Evolutionary conservation across 1,140 invertebrate species (phyloP), one percentile per base, ranked within the genome.

Genomic region (Callitettix versicolor): DNA sequence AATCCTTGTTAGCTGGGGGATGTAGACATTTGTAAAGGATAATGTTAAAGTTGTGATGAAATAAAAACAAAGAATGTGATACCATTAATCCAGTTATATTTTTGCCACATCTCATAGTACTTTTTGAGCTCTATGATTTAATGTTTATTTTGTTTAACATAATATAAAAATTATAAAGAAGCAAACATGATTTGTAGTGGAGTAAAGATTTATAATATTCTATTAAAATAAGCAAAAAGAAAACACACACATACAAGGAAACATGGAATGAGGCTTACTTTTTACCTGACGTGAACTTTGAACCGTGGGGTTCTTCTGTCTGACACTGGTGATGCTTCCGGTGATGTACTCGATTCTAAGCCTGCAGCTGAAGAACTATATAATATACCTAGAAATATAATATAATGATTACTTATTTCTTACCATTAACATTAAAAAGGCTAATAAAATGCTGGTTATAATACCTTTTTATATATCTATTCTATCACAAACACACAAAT

Each of bases 281-380:
- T 60, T 60, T 62, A 63, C 62, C 62, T 63, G 56, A 60, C 57
- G 58, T 62, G 55, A 48, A 58, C 60, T 53, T 52, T 56, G 41
- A 51, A 47, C 18, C 53, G 60, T 14, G 51, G 56, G 33, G 49
- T 26, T 55, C 62, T 55, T 26, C 62, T 54, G 33, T 58, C 62
- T 18, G 46, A 49, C 15, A 62, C 18, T 4, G 62, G 62, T 1
- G 62, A 63, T 4, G 36, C 41, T 44, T 63, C 60, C 14, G 59
- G 56, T 6, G 62, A 63, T 11, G 60, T 58, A 43, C 60, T 62
- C 18, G 60, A 62, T 34, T 63, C 62, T 56, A 46, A 55, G 3
- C 57, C 58, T 42, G 20, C 44, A 18, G 18, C 43, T n/a, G n/a
- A n/a, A n/a, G n/a, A n/a, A 42, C 47, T 30, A 41, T 56, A 56